Evolutionary conservation across 2,888 invertebrate genomes (phyloP), one percentile per base, ranked within the genome.

Genomic region (Andrena trimmerana): DNA sequence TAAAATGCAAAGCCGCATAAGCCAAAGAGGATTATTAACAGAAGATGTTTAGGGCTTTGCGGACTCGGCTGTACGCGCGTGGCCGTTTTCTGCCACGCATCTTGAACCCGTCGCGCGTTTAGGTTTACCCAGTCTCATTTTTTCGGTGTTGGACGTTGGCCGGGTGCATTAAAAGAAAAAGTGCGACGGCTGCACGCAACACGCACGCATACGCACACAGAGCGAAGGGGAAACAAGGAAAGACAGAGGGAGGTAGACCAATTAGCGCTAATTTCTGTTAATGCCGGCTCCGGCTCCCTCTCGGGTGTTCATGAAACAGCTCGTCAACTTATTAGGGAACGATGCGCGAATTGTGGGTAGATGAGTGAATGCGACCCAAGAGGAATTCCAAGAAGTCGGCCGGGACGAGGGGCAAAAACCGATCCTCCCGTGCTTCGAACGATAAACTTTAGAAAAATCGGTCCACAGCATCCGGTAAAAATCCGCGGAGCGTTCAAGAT

Each of bases 211-310:
- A 20, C 3, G 54, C 27, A n/a, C 24, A n/a, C 59, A 72, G 54
- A 36, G 48, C 57, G 57, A 31, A 31, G 48, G 52, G 73, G 57
- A 70, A 79, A 50, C 62, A 29, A 36, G 42, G 59, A 66, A 71
- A 29, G 54, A 48, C 74, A 74, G 83, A 74, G 81, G 85, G 87
- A 86, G 88, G 87, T 89, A 88, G 86, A 89, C 84, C 92, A 93
- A 93, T 93, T 94, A 93, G 93, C 91, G 91, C 86, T 93, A 93
- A 94, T 94, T 94, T 92, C 90, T 88, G 89, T 91, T 93, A 93
- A 93, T 93, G 90, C 86, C 85, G 86, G 74, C 83, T 75, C 84
- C 42, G 42, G 42, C 42, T 79, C 80, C 83, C 87, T 86, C 87
- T 88, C 42, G 76, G 81, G 68, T 63, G 81, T 80, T 89, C 81